Evolutionary conservation across 2,797 vertebrate species (phyloP).

Genomic region (Cottoperca gobio): DNA sequence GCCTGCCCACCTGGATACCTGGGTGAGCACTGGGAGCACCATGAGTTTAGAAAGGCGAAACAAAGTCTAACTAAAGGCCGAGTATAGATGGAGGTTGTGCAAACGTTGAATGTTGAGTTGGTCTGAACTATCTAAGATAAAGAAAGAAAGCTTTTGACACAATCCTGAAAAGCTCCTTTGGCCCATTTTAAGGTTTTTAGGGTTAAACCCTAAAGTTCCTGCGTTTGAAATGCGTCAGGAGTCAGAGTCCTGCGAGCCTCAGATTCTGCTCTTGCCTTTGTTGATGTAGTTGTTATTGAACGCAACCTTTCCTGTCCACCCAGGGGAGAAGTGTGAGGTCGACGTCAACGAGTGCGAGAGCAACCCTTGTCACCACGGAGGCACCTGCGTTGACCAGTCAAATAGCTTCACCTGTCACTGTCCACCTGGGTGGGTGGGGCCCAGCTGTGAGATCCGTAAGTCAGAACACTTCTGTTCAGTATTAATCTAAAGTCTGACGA

Average conservation of each 20-base stretch:
- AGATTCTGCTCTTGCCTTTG: constrained; percentile 9
- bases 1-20: constrained; percentile 90
- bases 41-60: too few relatives aligned
- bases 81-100: too few relatives aligned
- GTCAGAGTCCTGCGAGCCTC: neutral
- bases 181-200: too few relatives aligned
- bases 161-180: too few relatives aligned
- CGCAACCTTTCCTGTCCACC: constrained; percentile 22
- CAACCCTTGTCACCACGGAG: constrained; percentile 94
- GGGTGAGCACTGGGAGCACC: constrained; percentile 81
- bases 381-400: constrained; percentile 95
- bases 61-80: too few relatives aligned
- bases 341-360: constrained; percentile 96
- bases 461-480: constrained; percentile 54
- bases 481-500: constrained; percentile 21
- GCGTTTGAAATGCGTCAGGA: too few relatives aligned
- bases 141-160: too few relatives aligned
- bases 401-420: constrained; percentile 95
- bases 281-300: constrained; percentile 14
- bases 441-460: constrained; percentile 98
- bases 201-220: too few relatives aligned
- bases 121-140: too few relatives aligned
- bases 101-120: too few relatives aligned
- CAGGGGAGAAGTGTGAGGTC: constrained; percentile 93
- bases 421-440: constrained; percentile 94